A percentile compares a stretch with the other conserved stretches of the same genome.
These are phyloP conservation scores for Denticeps clupeoides DNA, from an alignment of 2,797 vertebrate genomes.

Conservation along the genomic window DNA sequence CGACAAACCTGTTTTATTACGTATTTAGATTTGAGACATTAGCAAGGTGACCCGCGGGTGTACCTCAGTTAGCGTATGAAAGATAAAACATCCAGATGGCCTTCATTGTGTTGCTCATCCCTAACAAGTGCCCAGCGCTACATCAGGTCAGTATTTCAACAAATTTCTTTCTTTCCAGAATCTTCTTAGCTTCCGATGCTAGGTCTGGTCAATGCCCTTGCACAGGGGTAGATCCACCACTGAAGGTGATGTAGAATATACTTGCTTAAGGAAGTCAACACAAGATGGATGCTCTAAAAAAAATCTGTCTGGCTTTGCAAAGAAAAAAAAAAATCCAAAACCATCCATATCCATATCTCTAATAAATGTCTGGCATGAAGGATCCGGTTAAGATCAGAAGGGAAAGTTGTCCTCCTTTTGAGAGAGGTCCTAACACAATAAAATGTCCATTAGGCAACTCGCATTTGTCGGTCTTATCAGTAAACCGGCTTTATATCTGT, in stretches of 20 bases:
- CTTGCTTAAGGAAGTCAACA: no score
- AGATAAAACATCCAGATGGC: constrained; percentile 12
- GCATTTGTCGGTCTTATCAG: no score
- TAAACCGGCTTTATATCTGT: no score
- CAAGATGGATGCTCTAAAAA: no score
- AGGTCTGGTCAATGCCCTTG: constrained; percentile 11
- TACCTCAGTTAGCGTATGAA: constrained; percentile 3
- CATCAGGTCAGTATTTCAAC: constrained; percentile 24
- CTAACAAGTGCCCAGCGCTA: constrained; percentile 6
- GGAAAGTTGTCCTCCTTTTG: no score
- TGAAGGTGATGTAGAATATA: constrained; percentile 4
- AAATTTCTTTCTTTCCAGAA: constrained; percentile 10
- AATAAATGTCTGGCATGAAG: no score
- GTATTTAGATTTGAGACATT: neutral
- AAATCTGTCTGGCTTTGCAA: no score
- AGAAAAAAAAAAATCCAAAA: no score
- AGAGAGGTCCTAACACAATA: no score
- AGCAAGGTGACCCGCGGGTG: constrained; percentile 5
- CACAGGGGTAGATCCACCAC: constrained; percentile 5
- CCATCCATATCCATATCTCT: no score
- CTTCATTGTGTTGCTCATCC: constrained; percentile 19
- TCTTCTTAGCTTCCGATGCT: constrained; percentile 12
- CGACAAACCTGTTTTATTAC: neutral
- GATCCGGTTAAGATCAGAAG: no score
- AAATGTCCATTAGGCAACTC: no score